Conservation (phyloP, 2,113 vertebrate genomes). For the Vombatus ursinus region DNA sequence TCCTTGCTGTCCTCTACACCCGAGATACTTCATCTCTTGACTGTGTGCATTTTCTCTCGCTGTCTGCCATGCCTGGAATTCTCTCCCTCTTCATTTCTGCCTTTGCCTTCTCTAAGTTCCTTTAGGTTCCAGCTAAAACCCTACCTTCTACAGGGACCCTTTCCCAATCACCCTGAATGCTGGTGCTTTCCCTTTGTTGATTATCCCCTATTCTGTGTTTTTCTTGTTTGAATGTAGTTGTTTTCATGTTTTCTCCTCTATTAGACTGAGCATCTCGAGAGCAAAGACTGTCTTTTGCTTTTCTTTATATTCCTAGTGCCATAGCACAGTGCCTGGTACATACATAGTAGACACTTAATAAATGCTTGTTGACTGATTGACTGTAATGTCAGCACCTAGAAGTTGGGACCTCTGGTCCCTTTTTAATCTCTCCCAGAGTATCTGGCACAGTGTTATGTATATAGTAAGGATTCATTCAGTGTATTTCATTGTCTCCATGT, state of each 20-base stretch:
- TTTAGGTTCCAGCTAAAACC: background rate
- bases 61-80: background rate
- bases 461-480: background rate
- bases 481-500: background rate
- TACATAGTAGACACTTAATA: background rate
- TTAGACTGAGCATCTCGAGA: background rate
- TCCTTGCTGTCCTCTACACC: background rate
- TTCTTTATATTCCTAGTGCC: background rate
- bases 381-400: background rate
- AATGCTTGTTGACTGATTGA: background rate
- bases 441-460: background rate
- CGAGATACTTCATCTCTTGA: background rate
- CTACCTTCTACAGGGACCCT: background rate
- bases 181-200: background rate
- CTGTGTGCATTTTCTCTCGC: background rate
- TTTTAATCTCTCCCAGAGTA: background rate
- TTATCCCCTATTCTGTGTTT: background rate
- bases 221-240: background rate
- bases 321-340: background rate
- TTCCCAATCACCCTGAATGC: background rate
- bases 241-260: background rate
- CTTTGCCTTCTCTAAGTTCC: background rate
- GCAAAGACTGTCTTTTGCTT: background rate
- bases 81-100: background rate
- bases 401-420: background rate